Evolutionary conservation across 2,888 invertebrate genomes (phyloP).

Genomic region (Phania funesta): DNA sequence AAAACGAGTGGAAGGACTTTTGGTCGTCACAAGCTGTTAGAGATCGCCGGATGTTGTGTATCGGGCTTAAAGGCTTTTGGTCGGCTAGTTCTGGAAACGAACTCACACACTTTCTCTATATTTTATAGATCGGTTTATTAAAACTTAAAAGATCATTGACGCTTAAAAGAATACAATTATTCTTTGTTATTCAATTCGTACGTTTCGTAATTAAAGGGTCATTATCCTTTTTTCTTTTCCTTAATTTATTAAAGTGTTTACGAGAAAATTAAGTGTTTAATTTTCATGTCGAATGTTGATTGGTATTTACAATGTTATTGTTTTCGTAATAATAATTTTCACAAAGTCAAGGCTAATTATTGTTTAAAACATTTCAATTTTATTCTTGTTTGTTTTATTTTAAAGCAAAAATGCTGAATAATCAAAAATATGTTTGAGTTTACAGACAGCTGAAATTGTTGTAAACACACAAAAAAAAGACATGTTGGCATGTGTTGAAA

Average conservation of each 20-base stretch:
- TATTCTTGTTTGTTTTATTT: neutral
- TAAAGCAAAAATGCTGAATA: constrained; percentile 31
- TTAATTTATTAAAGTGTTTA: neutral
- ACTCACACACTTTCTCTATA: too few species aligned
- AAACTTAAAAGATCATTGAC: too few species aligned
- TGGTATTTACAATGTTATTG: neutral
- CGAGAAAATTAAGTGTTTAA: neutral
- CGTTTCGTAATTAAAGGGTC: neutral
- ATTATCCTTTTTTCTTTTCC: neutral
- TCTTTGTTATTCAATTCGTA: too few species aligned
- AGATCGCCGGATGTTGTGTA: too few species aligned
- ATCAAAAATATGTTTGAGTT: constrained; percentile 8
- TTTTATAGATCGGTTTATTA: too few species aligned
- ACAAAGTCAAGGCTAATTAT: constrained; percentile 41
- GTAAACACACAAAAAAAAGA: constrained; percentile 1
- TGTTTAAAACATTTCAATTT: neutral
- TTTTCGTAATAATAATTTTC: neutral
- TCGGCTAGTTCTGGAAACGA: too few species aligned
- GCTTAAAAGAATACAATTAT: too few species aligned
- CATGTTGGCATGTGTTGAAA: constrained; percentile 26
- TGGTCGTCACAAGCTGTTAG: too few species aligned
- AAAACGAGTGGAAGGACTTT: too few species aligned
- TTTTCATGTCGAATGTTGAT: neutral
- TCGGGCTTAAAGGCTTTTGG: too few species aligned
- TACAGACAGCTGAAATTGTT: neutral